Evolutionary conservation across 2,888 invertebrate species (phyloP).

Genomic region (Neoscelio sp.): DNA sequence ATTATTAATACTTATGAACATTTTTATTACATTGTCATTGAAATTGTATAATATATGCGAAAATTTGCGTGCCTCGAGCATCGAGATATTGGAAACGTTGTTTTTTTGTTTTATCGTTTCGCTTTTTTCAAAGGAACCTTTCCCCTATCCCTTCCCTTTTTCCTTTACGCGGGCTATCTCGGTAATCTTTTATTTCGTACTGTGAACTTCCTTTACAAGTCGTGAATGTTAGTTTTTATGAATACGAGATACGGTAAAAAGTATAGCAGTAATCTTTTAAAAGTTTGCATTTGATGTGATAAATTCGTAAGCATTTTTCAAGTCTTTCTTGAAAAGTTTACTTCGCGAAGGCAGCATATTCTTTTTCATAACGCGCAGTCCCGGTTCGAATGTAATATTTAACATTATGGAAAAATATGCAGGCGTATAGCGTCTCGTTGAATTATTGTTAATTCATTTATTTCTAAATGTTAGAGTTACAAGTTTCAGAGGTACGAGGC

Average conservation of each 20-base stretch:
- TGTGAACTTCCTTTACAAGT: slow-evolving; percentile 40
- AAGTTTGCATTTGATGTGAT: slow-evolving; percentile 50
- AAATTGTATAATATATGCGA: slow-evolving; percentile 43
- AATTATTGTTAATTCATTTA: slow-evolving; percentile 38
- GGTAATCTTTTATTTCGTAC: slow-evolving; percentile 38
- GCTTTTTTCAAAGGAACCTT: neutral
- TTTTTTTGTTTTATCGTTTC: neutral
- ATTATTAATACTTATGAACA: too few relatives aligned
- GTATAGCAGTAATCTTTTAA: slow-evolving; percentile 51
- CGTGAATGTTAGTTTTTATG: slow-evolving; percentile 40
- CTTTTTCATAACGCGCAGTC: slow-evolving; percentile 43
- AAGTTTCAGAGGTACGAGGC: neutral
- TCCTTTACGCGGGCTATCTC: neutral
- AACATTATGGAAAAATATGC: slow-evolving; percentile 43
- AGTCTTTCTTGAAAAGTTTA: slow-evolving; percentile 30
- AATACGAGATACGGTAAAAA: slow-evolving; percentile 36
- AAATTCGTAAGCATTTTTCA: slow-evolving; percentile 37
- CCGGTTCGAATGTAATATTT: slow-evolving; percentile 13
- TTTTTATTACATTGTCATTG: slow-evolving; percentile 52
- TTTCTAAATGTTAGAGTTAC: slow-evolving; percentile 5
- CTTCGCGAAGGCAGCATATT: slow-evolving; percentile 21
- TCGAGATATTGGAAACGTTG: neutral
- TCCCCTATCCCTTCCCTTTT: neutral
- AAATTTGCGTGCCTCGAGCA: slow-evolving; percentile 17
- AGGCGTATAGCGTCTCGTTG: slow-evolving; percentile 14